Evolutionary conservation across 2,797 vertebrate species (phyloP).

Genomic region (Pseudochirops corinnae): DNA sequence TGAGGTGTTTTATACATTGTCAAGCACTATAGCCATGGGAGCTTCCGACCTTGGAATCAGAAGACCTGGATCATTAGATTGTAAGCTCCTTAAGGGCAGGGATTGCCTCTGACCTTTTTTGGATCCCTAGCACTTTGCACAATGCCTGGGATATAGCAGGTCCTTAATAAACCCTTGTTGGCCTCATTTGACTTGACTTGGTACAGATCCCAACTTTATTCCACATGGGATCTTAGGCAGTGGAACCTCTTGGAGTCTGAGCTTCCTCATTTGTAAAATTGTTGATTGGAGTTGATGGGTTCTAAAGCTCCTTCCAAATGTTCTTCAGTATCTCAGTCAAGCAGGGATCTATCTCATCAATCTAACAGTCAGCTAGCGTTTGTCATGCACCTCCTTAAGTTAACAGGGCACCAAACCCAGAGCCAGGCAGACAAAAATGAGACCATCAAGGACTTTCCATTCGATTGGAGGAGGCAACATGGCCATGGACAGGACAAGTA

Average conservation of each 20-base stretch:
- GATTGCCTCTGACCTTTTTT: not conserved
- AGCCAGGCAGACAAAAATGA: not conserved
- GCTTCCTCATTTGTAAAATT: not conserved
- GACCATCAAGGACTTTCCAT: not conserved
- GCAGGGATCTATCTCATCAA: not conserved
- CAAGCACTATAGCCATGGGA: not conserved
- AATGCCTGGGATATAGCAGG: not conserved
- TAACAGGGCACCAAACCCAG: not conserved
- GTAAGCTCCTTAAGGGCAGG: not conserved
- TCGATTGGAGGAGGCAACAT: not conserved
- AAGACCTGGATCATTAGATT: not conserved
- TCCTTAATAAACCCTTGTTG: not conserved
- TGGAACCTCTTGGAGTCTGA: not conserved
- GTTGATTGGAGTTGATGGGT: not conserved
- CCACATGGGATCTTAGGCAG: not conserved
- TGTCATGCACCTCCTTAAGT: not conserved
- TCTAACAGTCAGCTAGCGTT: not conserved
- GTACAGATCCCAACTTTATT: not conserved
- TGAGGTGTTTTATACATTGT: not conserved
- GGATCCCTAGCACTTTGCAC: not conserved
- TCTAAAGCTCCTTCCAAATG: not conserved
- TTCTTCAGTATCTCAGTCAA: not conserved
- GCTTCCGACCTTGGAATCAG: not conserved
- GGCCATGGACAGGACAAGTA: not conserved
- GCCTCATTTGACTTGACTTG: not conserved